Evolutionary conservation across 2,888 invertebrate species (phyloP).

Genomic region (Luperina testacea): DNA sequence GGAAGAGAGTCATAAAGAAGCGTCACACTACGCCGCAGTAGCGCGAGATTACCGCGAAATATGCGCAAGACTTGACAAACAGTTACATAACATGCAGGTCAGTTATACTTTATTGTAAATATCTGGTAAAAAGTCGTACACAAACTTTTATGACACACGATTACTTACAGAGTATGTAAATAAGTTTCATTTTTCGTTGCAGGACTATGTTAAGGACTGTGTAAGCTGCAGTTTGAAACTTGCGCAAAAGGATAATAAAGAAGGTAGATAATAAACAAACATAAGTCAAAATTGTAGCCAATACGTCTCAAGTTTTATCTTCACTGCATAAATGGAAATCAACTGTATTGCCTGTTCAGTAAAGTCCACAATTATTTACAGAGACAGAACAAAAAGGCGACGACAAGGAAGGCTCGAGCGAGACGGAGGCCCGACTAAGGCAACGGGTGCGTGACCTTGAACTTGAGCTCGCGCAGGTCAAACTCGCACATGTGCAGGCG

Average conservation of each 20-base stretch:
- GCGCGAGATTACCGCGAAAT: slow-evolving; percentile 98
- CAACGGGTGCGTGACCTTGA: slow-evolving; percentile 96
- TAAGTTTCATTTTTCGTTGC: slow-evolving; percentile 30
- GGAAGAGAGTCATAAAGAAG: slow-evolving; percentile 93
- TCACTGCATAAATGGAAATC: not conserved
- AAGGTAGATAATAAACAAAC: slow-evolving; percentile 77
- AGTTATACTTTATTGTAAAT: not conserved
- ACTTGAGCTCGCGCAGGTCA: slow-evolving; percentile 98
- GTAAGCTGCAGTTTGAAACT: slow-evolving; percentile 82
- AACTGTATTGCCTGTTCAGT: not conserved
- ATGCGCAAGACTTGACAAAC: slow-evolving; percentile 95
- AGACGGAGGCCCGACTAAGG: slow-evolving; percentile 88
- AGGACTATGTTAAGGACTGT: slow-evolving; percentile 85
- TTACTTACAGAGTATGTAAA: not conserved
- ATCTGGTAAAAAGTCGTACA: not conserved
- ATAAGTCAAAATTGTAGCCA: rapidly evolving
- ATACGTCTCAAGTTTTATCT: not conserved
- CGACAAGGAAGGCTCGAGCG: slow-evolving; percentile 78
- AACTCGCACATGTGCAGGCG: slow-evolving; percentile 98
- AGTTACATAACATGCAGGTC: slow-evolving; percentile 91
- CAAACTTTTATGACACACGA: not conserved
- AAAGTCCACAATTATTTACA: slow-evolving; percentile 47
- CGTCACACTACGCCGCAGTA: slow-evolving; percentile 94
- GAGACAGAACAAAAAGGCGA: slow-evolving; percentile 75
- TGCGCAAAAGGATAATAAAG: slow-evolving; percentile 85